Conservation (phyloP, 2,113 vertebrate species). For the Barnardius zonarius region DNA sequence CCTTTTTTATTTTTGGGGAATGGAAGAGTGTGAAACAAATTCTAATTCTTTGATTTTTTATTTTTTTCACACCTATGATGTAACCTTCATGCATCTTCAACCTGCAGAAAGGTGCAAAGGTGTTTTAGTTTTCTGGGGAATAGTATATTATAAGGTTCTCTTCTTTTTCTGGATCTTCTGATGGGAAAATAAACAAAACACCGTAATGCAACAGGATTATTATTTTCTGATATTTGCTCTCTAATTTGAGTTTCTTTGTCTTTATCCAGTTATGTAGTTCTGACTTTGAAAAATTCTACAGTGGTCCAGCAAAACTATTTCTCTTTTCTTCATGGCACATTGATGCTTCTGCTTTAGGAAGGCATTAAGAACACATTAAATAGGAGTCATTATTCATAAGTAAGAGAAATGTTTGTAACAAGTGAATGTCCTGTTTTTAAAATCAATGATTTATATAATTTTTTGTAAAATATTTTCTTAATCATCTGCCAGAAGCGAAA, state of each 20-base stretch:
- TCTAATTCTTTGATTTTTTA: neutral
- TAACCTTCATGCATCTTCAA: neutral
- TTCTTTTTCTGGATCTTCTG: neutral
- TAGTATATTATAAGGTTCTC: neutral
- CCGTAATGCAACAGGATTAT: neutral
- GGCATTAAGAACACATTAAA: conserved; percentile 45
- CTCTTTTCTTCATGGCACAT: neutral
- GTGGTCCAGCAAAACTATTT: conserved; percentile 19
- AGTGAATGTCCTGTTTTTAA: neutral
- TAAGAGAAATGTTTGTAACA: neutral
- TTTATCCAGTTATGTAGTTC: neutral
- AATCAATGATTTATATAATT: neutral
- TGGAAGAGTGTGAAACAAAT: neutral
- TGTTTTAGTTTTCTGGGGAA: neutral
- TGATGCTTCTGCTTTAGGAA: conserved; percentile 2
- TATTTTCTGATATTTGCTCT: neutral
- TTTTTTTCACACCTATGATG: neutral
- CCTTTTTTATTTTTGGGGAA: neutral
- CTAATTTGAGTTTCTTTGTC: neutral
- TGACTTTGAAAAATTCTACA: neutral
- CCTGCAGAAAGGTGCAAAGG: neutral
- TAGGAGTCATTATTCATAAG: conserved; percentile 9
- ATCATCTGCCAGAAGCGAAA: neutral
- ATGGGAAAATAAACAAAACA: neutral
- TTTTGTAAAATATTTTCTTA: neutral